Base-by-base conservation (phyloP, 2,113 vertebrate species). In the Nyctibius bracteatus region DNA sequence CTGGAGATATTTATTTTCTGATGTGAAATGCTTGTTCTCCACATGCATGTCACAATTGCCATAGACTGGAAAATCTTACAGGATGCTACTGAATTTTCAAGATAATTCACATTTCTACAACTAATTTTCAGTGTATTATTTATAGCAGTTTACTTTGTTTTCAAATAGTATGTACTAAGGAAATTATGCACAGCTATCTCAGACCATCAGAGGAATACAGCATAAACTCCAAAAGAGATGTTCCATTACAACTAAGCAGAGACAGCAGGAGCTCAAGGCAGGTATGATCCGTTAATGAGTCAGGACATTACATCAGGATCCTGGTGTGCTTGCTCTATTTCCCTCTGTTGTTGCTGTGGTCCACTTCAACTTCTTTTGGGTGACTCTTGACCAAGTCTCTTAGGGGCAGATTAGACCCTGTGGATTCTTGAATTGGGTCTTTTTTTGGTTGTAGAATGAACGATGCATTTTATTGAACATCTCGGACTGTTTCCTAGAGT, bases 161-260 rank as follows among this genome's bases (percentile, higher is more conserved):
- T 86, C 19, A 66, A 72, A 71, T 11, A 33, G 7, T 54, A 8
- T 1, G 0, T 58, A 14, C 46, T 30, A 57, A 75, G 37, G 23
- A 65, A 79, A 70, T 52, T 1, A 9, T 31, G 1, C 30, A 39
- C 58, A 87, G 19, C 28, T 71, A 5, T 47, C 22, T 4, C 41
- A 71, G 47, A 62, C 10, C 2, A 0, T 49, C 15, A 44, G 22
- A 52, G 44, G 23, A 88, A 62, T 24, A 15, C 6, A 49, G 16
- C 0, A 0, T 21, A 22, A 58, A 35, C 4, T 46, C 44, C 12
- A 19, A 27, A n/a, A 30, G 37, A 77, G 23, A 23, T 0, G 0
- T 33, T 82, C 28, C 24, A 8, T 54, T 44, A 37, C 1, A 1
- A 25, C 9, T 39, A 47, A 67, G 28, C 1, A 8, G 21, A 41